Evolutionary conservation across 2,113 vertebrate species (phyloP).

Genomic region (Strix uralensis): DNA sequence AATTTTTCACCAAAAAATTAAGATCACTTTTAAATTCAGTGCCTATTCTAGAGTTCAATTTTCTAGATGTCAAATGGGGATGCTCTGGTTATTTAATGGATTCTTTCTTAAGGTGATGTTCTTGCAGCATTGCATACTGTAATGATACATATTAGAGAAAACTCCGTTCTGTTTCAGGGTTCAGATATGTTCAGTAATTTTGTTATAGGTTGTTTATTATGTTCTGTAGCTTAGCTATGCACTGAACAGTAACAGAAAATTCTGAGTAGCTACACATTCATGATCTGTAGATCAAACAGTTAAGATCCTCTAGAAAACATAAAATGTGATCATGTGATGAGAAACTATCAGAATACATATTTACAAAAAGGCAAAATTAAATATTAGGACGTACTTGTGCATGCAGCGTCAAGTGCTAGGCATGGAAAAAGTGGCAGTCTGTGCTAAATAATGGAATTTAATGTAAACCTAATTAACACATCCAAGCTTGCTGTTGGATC

Average conservation of each 20-base stretch:
- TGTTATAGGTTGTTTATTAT: neutral
- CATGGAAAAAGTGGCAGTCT: neutral
- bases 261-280: neutral
- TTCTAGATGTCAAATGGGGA: neutral
- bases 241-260: neutral
- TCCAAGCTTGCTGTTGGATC: neutral
- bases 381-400: neutral
- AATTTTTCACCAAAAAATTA: neutral
- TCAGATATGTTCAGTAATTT: neutral
- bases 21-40: neutral
- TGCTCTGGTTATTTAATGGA: neutral
- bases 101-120: neutral
- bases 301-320: neutral
- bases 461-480: neutral
- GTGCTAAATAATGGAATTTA: neutral
- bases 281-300: neutral
- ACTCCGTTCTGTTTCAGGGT: neutral
- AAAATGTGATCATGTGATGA: neutral
- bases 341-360: neutral
- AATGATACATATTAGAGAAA: neutral
- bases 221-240: neutral
- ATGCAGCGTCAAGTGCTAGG: neutral
- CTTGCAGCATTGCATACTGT: neutral
- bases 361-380: neutral
- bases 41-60: neutral